These are phyloP conservation scores for Drosophila repleta DNA, from an alignment of 1,140 invertebrate species.

Conservation along the genomic window DNA sequence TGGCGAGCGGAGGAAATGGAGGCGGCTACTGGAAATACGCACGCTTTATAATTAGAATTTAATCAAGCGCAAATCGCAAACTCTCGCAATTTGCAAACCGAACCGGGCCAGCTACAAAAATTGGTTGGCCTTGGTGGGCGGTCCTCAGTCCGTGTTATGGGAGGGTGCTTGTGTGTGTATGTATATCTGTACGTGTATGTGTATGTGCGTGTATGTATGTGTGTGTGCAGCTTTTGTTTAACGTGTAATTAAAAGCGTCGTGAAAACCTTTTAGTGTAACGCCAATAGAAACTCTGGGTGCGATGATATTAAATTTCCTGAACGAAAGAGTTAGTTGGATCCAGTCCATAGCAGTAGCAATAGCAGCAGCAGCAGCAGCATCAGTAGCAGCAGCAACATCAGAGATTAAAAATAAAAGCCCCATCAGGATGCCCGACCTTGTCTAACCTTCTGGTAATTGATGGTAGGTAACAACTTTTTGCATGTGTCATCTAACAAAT, in stretches of 20 bases:
- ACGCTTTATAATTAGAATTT: slow-evolving; percentile 83
- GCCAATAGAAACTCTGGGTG: slow-evolving; percentile 25
- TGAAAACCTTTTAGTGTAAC: slow-evolving; percentile 74
- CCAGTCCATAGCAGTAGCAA: background rate
- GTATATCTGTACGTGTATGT: slow-evolving; percentile 30
- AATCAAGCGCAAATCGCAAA: slow-evolving; percentile 82
- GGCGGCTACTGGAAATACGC: slow-evolving; percentile 61
- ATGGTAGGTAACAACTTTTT: slow-evolving; percentile 38
- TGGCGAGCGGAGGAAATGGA: slow-evolving; percentile 1
- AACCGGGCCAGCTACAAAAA: slow-evolving; percentile 25
- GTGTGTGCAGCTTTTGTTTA: slow-evolving; percentile 70
- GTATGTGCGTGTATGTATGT: slow-evolving; percentile 10
- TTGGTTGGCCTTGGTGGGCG: slow-evolving; percentile 31
- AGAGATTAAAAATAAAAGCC: slow-evolving; percentile 61
- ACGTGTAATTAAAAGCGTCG: slow-evolving; percentile 78
- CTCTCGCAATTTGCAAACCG: slow-evolving; percentile 54
- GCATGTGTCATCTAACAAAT: slow-evolving; percentile 79
- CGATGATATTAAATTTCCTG: slow-evolving; percentile 74
- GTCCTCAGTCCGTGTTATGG: slow-evolving; percentile 1
- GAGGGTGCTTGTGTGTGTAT: no score
- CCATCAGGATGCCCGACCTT: slow-evolving; percentile 64
- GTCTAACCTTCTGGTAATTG: slow-evolving; percentile 67
- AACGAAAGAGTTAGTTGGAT: slow-evolving; percentile 23
- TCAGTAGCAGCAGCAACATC: slow-evolving; percentile 32
- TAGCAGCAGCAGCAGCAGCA: slow-evolving; percentile 16